phyloP scores from a whole-genome alignment of 2,888 invertebrate genomes.

The Leucoptera coffeella region DNA sequence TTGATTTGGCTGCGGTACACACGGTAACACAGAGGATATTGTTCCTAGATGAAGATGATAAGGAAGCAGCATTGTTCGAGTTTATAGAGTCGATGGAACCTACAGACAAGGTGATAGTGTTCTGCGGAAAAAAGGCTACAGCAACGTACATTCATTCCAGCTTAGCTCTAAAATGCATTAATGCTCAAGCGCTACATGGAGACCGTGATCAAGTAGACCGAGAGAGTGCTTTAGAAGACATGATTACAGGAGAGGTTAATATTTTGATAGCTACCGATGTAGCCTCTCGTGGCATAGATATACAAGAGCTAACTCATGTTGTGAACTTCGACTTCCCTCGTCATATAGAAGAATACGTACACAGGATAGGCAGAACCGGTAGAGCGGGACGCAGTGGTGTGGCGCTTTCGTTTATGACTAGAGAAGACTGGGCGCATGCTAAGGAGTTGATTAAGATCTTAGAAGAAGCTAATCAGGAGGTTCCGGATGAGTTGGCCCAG shows the following conservation, averaged over 20 bases:
- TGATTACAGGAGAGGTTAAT: slow-evolving; percentile 69
- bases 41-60: slow-evolving; percentile 64
- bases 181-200: slow-evolving; percentile 82
- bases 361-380: slow-evolving; percentile 93
- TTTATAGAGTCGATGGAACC: slow-evolving; percentile 66
- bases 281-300: slow-evolving; percentile 90
- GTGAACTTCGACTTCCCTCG: slow-evolving; percentile 90
- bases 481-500: slow-evolving; percentile 65
- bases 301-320: slow-evolving; percentile 83
- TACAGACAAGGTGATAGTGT: slow-evolving; percentile 82
- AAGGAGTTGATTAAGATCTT: slow-evolving; percentile 77
- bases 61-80: slow-evolving; percentile 59
- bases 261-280: slow-evolving; percentile 93
- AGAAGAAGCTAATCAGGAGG: slow-evolving; percentile 79
- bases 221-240: slow-evolving; percentile 78
- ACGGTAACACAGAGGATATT: slow-evolving; percentile 77
- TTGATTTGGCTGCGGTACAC: slow-evolving; percentile 85
- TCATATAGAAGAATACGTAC: slow-evolving; percentile 94
- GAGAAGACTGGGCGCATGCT: slow-evolving; percentile 78
- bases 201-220: slow-evolving; percentile 76
- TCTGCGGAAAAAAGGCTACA: slow-evolving; percentile 79
- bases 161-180: slow-evolving; percentile 60
- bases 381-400: slow-evolving; percentile 82
- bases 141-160: slow-evolving; percentile 83
- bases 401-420: slow-evolving; percentile 75